phyloP scores from a whole-genome alignment of 2,888 invertebrate genomes.

The Lasioglossum vierecki region DNA sequence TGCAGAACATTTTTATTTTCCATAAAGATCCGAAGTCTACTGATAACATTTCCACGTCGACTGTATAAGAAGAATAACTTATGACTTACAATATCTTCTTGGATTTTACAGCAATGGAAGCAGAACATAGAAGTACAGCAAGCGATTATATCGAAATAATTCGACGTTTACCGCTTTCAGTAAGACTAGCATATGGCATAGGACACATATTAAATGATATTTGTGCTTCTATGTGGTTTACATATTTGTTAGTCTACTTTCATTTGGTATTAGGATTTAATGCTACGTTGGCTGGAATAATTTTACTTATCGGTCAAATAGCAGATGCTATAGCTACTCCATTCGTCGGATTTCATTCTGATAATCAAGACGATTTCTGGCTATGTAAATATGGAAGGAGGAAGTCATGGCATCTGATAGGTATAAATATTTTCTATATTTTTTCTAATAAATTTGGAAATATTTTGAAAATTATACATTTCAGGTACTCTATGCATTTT shows the following conservation, averaged over 20 bases:
- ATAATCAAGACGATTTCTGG: slow-evolving; percentile 88
- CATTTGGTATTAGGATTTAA: slow-evolving; percentile 86
- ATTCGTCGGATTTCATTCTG: slow-evolving; percentile 94
- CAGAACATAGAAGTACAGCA: slow-evolving; percentile 58
- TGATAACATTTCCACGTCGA: background rate
- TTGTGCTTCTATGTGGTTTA: slow-evolving; percentile 97
- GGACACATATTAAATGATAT: slow-evolving; percentile 97
- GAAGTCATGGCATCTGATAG: slow-evolving; percentile 95
- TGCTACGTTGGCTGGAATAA: slow-evolving; percentile 84
- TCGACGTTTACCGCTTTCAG: slow-evolving; percentile 81
- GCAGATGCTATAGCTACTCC: slow-evolving; percentile 95
- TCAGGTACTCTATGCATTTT: slow-evolving; percentile 91
- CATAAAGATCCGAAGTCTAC: too few species aligned
- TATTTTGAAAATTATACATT: slow-evolving; percentile 23
- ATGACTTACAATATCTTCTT: background rate
- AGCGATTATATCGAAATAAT: slow-evolving; percentile 85
- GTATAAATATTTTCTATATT: slow-evolving; percentile 85
- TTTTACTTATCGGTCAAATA: slow-evolving; percentile 93
- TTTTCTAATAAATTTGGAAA: background rate
- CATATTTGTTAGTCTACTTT: slow-evolving; percentile 94
- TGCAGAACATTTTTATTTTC: too few species aligned
- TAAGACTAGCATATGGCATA: slow-evolving; percentile 88
- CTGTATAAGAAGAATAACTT: background rate
- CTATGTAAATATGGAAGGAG: slow-evolving; percentile 91
- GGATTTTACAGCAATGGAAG: slow-evolving; percentile 72